These are phyloP conservation scores for Homalodisca vitripennis DNA, from an alignment of 1,140 invertebrate species.

Conservation along the genomic window DNA sequence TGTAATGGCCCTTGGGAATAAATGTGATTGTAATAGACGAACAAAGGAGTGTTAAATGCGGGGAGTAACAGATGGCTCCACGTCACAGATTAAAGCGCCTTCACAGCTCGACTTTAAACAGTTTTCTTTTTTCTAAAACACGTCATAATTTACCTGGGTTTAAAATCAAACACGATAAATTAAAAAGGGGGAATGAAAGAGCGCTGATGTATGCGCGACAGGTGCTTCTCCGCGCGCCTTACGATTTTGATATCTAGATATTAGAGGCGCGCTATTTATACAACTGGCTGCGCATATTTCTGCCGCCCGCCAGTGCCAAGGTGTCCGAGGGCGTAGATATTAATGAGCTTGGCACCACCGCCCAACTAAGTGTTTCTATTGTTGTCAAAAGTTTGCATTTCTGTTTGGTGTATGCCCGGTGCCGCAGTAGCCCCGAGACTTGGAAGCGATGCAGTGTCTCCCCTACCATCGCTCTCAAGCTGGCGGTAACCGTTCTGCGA, in stretches of 20 bases:
- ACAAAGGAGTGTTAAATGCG: background rate
- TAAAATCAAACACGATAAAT: conserved; percentile 16
- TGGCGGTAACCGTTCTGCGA: background rate
- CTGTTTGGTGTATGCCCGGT: background rate
- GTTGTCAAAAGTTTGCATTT: conserved; percentile 27
- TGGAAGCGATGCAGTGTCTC: conserved; percentile 3
- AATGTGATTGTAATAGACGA: conserved; percentile 6
- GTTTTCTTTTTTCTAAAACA: conserved; percentile 12
- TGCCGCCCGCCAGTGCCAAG: background rate
- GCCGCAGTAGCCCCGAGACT: too few species aligned
- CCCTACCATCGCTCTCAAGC: background rate
- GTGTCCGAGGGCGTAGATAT: conserved; percentile 1
- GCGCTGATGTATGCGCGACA: conserved; percentile 4
- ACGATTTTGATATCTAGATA: conserved; percentile 23
- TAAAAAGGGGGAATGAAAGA: background rate
- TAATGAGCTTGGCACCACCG: conserved; percentile 18
- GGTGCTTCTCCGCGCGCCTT: background rate
- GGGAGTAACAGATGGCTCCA: background rate
- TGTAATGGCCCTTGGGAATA: conserved; percentile 8
- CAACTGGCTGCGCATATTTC: conserved; percentile 14
- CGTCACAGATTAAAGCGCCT: too few species aligned
- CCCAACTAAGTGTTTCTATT: conserved; percentile 23
- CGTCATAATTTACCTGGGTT: conserved; percentile 5
- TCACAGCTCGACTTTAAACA: background rate
- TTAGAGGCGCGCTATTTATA: conserved; percentile 9